phyloP scores from a whole-genome alignment of 1,140 invertebrate genomes.

The Drosophila pruinosa region DNA sequence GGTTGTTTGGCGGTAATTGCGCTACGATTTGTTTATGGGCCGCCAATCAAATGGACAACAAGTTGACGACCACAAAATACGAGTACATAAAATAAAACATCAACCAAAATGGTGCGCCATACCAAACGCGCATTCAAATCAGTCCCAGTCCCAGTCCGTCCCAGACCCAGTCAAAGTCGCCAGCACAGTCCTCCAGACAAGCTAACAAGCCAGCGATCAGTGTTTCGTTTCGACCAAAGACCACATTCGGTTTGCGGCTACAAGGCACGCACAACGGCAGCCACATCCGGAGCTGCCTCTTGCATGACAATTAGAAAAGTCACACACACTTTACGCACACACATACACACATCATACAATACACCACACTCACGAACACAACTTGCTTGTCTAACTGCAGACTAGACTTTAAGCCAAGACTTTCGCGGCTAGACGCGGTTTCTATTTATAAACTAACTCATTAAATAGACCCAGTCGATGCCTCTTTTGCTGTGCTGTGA shows the following conservation, averaged over 20 bases:
- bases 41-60: slow-evolving; percentile 62
- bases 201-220: slow-evolving; percentile 43
- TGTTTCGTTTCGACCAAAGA: slow-evolving; percentile 2
- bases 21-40: slow-evolving; percentile 71
- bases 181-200: slow-evolving; percentile 29
- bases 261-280: slow-evolving; percentile 61
- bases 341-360: slow-evolving; percentile 4
- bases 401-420: slow-evolving; percentile 3
- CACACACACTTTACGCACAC: slow-evolving; percentile 17
- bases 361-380: slow-evolving; percentile 14
- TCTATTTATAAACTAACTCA: slow-evolving; percentile 37
- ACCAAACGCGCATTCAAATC: slow-evolving; percentile 76
- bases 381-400: slow-evolving; percentile 9
- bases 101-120: slow-evolving; percentile 50
- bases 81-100: slow-evolving; percentile 33
- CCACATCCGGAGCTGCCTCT: slow-evolving; percentile 60
- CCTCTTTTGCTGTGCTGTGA: neutral
- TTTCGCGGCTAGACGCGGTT: slow-evolving; percentile 31
- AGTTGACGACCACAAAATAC: slow-evolving; percentile 19
- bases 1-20: slow-evolving; percentile 51
- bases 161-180: slow-evolving; percentile 40
- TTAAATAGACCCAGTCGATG: slow-evolving; percentile 1
- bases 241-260: slow-evolving; percentile 41
- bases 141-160: neutral
- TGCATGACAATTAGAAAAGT: slow-evolving; percentile 76